These are phyloP conservation scores for Steinernema feltiae DNA, from an alignment of 1,140 invertebrate species.

Conservation along the genomic window DNA sequence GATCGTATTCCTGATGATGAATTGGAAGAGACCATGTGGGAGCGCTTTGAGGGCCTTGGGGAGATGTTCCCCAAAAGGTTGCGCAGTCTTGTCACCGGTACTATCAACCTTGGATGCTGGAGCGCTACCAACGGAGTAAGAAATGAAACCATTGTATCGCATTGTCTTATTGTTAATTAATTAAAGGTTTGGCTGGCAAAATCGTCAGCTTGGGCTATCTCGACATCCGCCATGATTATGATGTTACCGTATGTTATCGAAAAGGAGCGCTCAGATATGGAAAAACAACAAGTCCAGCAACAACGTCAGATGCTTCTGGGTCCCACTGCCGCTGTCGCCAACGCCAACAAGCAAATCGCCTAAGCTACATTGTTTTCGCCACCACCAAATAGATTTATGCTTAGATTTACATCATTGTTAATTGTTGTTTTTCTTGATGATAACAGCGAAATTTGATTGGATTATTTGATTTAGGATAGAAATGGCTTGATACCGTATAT, in stretches of 20 bases:
- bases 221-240: slow-evolving; percentile 51
- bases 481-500: too few relatives aligned
- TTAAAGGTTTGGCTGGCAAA: slow-evolving; percentile 45
- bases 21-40: slow-evolving; percentile 47
- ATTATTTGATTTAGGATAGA: too few relatives aligned
- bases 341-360: slow-evolving; percentile 1
- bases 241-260: slow-evolving; percentile 54
- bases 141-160: background rate
- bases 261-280: slow-evolving; percentile 51
- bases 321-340: slow-evolving; percentile 35
- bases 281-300: slow-evolving; percentile 51
- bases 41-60: slow-evolving; percentile 49
- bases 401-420: background rate
- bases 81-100: slow-evolving; percentile 31
- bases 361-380: too few relatives aligned
- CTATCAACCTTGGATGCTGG: slow-evolving; percentile 25
- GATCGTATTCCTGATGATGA: slow-evolving; percentile 53
- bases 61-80: slow-evolving; percentile 49
- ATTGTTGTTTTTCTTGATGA: too few relatives aligned
- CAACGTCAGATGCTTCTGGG: slow-evolving; percentile 57
- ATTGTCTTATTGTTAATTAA: background rate
- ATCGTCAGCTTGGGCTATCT: slow-evolving; percentile 44
- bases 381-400: background rate
- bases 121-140: slow-evolving; percentile 33
- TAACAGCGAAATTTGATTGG: too few relatives aligned